These are phyloP conservation scores for Epicampocera succincta DNA, from an alignment of 2,888 invertebrate species.

Conservation along the genomic window DNA sequence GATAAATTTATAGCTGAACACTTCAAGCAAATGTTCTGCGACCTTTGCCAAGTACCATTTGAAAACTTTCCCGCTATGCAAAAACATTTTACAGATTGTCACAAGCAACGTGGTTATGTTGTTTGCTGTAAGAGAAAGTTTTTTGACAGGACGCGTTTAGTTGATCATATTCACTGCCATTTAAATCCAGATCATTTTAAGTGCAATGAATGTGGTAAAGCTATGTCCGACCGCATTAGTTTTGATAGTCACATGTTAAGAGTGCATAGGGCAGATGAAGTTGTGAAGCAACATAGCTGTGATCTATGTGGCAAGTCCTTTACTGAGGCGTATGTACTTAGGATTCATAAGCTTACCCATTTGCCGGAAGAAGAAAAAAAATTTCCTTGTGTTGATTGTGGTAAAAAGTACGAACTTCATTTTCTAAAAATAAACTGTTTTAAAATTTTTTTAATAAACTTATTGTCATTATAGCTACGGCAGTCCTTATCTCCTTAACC, in stretches of 20 bases:
- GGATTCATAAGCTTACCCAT: constrained; percentile 79
- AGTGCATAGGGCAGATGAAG: constrained; percentile 74
- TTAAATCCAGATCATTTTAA: constrained; percentile 80
- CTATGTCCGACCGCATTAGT: constrained; percentile 75
- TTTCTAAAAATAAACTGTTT: neutral
- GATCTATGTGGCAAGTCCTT: constrained; percentile 73
- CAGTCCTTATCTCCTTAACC: constrained; percentile 34
- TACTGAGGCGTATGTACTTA: constrained; percentile 76
- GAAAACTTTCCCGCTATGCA: constrained; percentile 55
- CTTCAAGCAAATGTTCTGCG: constrained; percentile 49
- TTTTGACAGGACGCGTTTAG: constrained; percentile 77
- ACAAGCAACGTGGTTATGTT: constrained; percentile 76
- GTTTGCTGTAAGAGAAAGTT: constrained; percentile 80
- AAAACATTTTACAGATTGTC: constrained; percentile 55
- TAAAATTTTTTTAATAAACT: neutral
- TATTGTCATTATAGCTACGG: constrained; percentile 46
- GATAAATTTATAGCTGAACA: constrained; percentile 58
- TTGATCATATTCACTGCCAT: constrained; percentile 80
- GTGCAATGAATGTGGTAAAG: constrained; percentile 76
- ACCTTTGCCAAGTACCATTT: constrained; percentile 44
- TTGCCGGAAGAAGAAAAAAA: constrained; percentile 79
- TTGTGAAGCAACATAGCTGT: constrained; percentile 75
- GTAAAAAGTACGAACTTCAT: constrained; percentile 75
- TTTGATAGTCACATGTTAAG: constrained; percentile 73
- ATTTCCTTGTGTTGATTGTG: constrained; percentile 79